Evolutionary conservation across 2,797 vertebrate genomes (phyloP), one percentile per base, ranked within the genome.

Genomic region (Hafferia zeledoni): DNA sequence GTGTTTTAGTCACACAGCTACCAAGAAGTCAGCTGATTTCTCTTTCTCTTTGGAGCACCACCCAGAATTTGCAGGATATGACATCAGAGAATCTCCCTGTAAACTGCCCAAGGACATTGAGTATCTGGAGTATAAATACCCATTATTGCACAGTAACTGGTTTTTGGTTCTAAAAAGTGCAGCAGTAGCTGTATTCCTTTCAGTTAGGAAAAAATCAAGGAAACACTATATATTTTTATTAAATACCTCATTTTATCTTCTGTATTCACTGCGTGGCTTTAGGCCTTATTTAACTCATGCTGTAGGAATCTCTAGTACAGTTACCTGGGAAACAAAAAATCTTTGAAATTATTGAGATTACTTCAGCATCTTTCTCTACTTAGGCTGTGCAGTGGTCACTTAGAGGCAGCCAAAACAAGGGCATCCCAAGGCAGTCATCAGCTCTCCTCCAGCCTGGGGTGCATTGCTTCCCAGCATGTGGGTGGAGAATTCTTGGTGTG

Each of bases 11-110:
- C 63, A 75, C 5, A 1, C 0, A 0, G 1, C 27, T 95, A 30
- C 67, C 3, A 1, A 47, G 65, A 95, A 95, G 74, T 94, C 92
- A 93, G 44, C n/a, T 95, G 96, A 89, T 90, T 95, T 95, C 74
- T 56, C 20, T 27, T 75, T 55, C 31, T 63, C 17, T 11, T 79
- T 92, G 77, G 80, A 82, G 7, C 2, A 0, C 13, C 50, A 14
- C 92, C 90, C 4, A 10, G 61, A 35, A 9, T 52, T 49, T 56
- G 41, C 23, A 6, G 27, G 43, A 3, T 17, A 11, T 33, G 5
- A 1, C 20, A 5, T 9, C 56, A 59, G 39, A 72, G 60, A 31
- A 47, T 33, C 50, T 28, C n/a, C 10, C 35, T 79, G n/a, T 52
- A 30, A 92, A 39, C 23, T 69, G 23, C 31, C 25, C 4, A 8